phyloP scores from a whole-genome alignment of 2,113 vertebrate genomes.

The Seriola dumerili region DNA sequence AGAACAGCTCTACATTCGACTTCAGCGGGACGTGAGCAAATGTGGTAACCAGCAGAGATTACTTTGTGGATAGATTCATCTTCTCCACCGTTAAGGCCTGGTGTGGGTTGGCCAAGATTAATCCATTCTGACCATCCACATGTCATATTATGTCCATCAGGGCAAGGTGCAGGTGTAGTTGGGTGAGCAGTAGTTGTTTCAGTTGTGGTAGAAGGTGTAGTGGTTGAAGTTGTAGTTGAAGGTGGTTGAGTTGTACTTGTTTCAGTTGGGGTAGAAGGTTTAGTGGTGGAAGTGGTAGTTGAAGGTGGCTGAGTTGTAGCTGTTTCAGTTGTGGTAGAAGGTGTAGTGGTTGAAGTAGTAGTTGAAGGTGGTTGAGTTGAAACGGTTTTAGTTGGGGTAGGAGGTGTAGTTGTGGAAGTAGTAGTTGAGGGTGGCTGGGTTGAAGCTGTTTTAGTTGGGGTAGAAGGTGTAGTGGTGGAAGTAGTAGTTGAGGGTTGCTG shows the following conservation, averaged over 20 bases:
- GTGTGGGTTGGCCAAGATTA: conserved; percentile 42
- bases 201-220: no score
- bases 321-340: background rate
- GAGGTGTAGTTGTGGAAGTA: no score
- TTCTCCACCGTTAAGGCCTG: conserved; percentile 54
- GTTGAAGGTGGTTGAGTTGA: no score
- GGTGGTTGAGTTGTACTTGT: background rate
- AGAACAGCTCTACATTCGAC: conserved; percentile 57
- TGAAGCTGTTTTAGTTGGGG: background rate
- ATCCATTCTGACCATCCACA: conserved; percentile 46
- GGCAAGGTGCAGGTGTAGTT: background rate
- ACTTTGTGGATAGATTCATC: conserved; percentile 41
- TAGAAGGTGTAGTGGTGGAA: background rate
- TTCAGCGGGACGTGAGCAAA: conserved; percentile 26
- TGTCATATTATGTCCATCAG: no score
- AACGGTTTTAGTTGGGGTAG: no score
- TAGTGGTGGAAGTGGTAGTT: no score
- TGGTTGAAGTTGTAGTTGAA: background rate
- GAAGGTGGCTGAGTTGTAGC: no score
- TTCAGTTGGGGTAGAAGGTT: no score
- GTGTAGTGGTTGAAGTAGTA: no score
- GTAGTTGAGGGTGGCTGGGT: background rate
- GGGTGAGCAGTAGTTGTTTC: background rate
- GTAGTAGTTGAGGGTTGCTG: background rate
- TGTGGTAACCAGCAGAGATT: background rate